These are phyloP conservation scores for Melangyna quadrimaculata DNA, from an alignment of 2,888 invertebrate genomes.

Conservation along the genomic window DNA sequence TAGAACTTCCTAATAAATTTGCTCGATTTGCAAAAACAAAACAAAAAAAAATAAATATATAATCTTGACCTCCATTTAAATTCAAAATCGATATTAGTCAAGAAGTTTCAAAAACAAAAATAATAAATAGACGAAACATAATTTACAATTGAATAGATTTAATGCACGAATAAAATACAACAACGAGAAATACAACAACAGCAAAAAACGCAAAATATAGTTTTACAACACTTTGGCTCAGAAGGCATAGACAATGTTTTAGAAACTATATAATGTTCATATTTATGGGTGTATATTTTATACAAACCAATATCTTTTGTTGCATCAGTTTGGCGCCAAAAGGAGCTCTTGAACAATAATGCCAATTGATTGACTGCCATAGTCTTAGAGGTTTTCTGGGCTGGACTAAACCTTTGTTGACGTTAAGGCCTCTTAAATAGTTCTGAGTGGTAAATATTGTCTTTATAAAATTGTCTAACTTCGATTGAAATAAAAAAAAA, in stretches of 20 bases:
- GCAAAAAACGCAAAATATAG: not conserved
- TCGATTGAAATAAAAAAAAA: no score
- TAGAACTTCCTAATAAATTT: not conserved
- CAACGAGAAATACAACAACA: not conserved
- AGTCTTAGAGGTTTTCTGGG: not conserved
- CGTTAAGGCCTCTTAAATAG: not conserved
- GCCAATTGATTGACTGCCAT: not conserved
- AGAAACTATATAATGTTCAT: not conserved
- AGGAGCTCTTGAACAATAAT: not conserved
- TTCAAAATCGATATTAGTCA: slow-evolving; percentile 26
- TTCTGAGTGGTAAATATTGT: no score
- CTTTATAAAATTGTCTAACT: no score
- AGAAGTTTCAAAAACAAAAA: not conserved
- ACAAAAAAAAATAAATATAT: no score
- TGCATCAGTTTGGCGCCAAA: slow-evolving; percentile 26
- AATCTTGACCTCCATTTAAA: slow-evolving; percentile 25
- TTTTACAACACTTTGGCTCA: slow-evolving; percentile 19
- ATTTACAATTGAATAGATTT: slow-evolving; percentile 25
- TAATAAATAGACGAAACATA: not conserved
- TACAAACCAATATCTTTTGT: slow-evolving; percentile 5
- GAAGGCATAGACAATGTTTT: not conserved
- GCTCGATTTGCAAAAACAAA: not conserved
- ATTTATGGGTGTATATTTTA: not conserved
- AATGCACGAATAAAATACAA: not conserved
- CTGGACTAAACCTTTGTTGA: not conserved